Evolutionary conservation across 2,888 invertebrate genomes (phyloP).

Genomic region (Yponomeuta evonymella): DNA sequence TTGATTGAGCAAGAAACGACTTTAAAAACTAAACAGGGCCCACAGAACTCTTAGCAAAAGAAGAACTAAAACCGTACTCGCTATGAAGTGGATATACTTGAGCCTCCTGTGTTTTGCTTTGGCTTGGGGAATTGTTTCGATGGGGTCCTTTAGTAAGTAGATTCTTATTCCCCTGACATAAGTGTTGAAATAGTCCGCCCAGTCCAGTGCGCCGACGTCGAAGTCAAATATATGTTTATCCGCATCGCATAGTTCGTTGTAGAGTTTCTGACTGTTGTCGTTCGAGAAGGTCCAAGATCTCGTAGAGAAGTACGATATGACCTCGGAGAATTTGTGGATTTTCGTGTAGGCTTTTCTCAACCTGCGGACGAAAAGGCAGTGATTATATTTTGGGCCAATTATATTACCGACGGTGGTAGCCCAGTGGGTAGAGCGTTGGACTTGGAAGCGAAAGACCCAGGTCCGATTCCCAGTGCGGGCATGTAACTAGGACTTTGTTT

Average conservation of each 20-base stretch:
- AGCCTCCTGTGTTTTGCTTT: constrained; percentile 54
- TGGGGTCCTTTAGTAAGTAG: constrained; percentile 84
- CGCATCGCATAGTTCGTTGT: constrained; percentile 67
- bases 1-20: not conserved
- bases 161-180: constrained; percentile 83
- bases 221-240: constrained; percentile 80
- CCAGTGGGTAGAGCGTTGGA: too few species aligned
- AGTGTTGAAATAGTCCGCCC: constrained; percentile 81
- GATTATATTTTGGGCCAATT: not conserved
- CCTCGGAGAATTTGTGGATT: constrained; percentile 82
- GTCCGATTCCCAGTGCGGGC: too few species aligned
- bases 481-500: too few species aligned
- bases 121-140: constrained; percentile 79
- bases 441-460: too few species aligned
- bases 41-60: not conserved
- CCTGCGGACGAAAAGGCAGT: constrained; percentile 57
- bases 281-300: constrained; percentile 84
- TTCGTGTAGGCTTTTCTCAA: constrained; percentile 83
- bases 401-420: too few species aligned
- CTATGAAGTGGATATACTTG: constrained; percentile 36
- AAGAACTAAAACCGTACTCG: not conserved
- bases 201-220: constrained; percentile 78
- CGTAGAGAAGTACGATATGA: constrained; percentile 83
- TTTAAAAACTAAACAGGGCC: not conserved
- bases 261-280: constrained; percentile 71